Evolutionary conservation across 1,140 invertebrate species (phyloP).

Genomic region (Drosophila repleta): DNA sequence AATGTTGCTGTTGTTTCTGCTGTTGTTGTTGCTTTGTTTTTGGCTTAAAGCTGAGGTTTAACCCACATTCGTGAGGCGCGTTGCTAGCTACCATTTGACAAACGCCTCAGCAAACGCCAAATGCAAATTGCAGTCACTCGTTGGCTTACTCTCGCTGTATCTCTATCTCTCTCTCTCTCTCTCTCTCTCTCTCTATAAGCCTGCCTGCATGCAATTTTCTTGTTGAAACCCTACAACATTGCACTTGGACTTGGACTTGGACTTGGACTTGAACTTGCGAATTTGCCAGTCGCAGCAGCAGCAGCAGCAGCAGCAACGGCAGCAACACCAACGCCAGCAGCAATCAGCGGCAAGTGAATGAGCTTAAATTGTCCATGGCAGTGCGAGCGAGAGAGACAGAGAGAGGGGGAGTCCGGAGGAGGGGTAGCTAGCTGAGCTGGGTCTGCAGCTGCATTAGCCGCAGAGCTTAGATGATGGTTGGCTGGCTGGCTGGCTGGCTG

Average conservation of each 20-base stretch:
- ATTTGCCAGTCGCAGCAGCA: constrained; percentile 64
- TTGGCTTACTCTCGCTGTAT: neutral
- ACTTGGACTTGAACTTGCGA: constrained; percentile 77
- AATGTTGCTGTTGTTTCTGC: constrained; percentile 28
- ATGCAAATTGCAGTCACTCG: constrained; percentile 66
- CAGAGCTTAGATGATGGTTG: constrained; percentile 53
- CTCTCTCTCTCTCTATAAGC: constrained; percentile 14
- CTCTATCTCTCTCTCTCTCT: neutral
- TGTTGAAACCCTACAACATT: constrained; percentile 55
- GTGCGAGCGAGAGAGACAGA: neutral
- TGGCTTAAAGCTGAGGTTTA: constrained; percentile 63
- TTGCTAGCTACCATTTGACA: constrained; percentile 65
- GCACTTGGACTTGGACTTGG: constrained; percentile 38
- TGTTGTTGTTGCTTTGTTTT: constrained; percentile 16
- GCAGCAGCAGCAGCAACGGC: constrained; percentile 32
- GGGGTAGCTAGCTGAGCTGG: constrained; percentile 1
- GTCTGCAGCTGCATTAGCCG: constrained; percentile 39
- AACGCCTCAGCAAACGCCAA: constrained; percentile 57
- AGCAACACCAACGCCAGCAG: constrained; percentile 69
- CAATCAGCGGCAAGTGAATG: constrained; percentile 81
- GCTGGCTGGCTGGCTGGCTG: constrained; percentile 30
- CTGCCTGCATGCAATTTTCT: constrained; percentile 67
- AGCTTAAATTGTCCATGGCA: constrained; percentile 75
- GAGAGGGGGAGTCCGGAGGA: no score
- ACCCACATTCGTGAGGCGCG: constrained; percentile 59